Evolutionary conservation across 1,140 invertebrate genomes (phyloP).

Genomic region (Hylyphantes graminicola): DNA sequence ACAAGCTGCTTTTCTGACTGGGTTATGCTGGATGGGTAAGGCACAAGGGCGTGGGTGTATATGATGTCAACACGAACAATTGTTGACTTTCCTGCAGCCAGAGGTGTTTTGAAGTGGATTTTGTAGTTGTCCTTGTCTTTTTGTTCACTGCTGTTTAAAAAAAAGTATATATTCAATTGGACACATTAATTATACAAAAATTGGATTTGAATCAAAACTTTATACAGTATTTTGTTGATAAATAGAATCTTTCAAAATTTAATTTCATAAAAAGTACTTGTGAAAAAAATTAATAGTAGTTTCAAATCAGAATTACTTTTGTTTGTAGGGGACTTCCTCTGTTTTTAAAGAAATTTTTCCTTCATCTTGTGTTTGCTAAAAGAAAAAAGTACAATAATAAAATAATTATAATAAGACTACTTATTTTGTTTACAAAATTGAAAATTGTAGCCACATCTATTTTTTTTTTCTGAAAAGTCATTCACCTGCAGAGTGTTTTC

Average conservation of each 20-base stretch:
- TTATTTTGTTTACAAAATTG: too few species aligned
- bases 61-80: constrained; percentile 79
- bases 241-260: too few species aligned
- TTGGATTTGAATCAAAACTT: too few species aligned
- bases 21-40: constrained; percentile 87
- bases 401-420: too few species aligned
- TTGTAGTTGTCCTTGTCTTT: constrained; percentile 37
- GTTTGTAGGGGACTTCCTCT: constrained; percentile 56
- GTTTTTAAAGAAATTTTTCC: constrained; percentile 36
- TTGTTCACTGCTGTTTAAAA: constrained; percentile 20
- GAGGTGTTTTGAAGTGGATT: constrained; percentile 65
- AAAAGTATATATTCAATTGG: too few species aligned
- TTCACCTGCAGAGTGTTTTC: too few species aligned
- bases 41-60: constrained; percentile 79
- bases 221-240: too few species aligned
- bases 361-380: constrained; percentile 41
- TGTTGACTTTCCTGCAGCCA: constrained; percentile 66
- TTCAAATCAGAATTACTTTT: constrained; percentile 57
- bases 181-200: too few species aligned
- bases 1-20: constrained; percentile 96
- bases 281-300: too few species aligned
- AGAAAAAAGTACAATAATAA: not conserved
- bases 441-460: too few species aligned
- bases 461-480: too few species aligned
- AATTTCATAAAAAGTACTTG: too few species aligned